Evolutionary conservation across 2,797 vertebrate species (phyloP), one percentile per base, ranked within the genome.

Genomic region (Clarias laeviceps): DNA sequence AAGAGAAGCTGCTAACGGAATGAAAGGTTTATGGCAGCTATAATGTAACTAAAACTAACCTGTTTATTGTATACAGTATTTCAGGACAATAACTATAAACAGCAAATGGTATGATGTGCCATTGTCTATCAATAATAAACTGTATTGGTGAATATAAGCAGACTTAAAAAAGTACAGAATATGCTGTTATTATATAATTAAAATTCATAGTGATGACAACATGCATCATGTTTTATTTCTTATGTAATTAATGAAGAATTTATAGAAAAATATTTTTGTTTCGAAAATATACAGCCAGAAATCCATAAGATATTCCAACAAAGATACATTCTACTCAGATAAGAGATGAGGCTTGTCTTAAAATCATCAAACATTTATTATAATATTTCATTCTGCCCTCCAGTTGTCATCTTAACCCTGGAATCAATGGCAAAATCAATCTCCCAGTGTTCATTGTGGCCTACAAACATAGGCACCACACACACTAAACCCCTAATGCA

Each of bases 331-430:
- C 11, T 61, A 32, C 32, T 61, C 57, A 15, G 73, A 27, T 76
- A 32, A 50, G 17, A 32, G 17, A 76, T 61, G 18, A 37, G 14
- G 22, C 17, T 34, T 18, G 32, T 77, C 29, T 61, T 40, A 78
- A 37, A 78, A 61, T 37, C 27, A 77, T 77, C 2, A 62, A 64
- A 79, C 76, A 79, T 79, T 62, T 79, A 78, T 59, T 2, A 79
- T 37, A 4, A 80, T 18, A 62, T 45, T 80, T 64, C 4, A 40
- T 45, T 64, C 59, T n/a, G 57, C 56, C 57, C 27, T 7, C 17
- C 24, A 40, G 22, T 59, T 7, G 45, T 50, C 45, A 50, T 50
- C 45, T 50, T 12, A 50, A 50, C 45, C 45, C 45, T 50, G 12
- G 45, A 50, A 50, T 14, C 12, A 50, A 50, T 50, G 12, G 45